Conservation (phyloP, 1,140 invertebrate species). For the Mercenaria mercenaria region DNA sequence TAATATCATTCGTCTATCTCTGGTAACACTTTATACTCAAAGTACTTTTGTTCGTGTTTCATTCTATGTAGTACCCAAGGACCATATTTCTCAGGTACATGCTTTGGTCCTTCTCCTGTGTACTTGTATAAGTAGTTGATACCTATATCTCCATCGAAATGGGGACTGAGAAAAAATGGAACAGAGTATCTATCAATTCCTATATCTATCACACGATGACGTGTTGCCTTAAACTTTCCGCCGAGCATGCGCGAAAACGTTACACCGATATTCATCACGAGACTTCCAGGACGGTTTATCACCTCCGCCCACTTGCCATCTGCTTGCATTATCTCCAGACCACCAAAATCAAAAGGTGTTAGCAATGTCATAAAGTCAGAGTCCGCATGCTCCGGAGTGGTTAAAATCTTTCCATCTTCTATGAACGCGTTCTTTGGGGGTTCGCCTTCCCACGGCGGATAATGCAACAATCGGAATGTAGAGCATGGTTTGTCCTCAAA, state of each 20-base stretch:
- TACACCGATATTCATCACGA: constrained; percentile 80
- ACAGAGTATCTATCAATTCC: no score
- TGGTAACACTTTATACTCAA: no score
- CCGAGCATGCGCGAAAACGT: constrained; percentile 75
- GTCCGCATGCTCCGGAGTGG: constrained; percentile 75
- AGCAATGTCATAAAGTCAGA: constrained; percentile 78
- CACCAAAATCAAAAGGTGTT: constrained; percentile 75
- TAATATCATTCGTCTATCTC: constrained; percentile 59
- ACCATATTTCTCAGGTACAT: constrained; percentile 68
- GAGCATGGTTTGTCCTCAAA: constrained; percentile 72
- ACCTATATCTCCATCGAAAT: constrained; percentile 72
- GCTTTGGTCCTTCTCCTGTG: constrained; percentile 31
- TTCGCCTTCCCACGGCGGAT: no score
- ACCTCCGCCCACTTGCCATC: constrained; percentile 74
- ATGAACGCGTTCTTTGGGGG: no score
- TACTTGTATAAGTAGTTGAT: constrained; percentile 62
- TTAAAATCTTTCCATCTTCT: no score
- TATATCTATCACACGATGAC: no score
- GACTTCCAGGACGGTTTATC: constrained; percentile 74
- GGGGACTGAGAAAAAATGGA: constrained; percentile 78
- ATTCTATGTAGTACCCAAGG: constrained; percentile 67
- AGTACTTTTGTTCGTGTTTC: no score
- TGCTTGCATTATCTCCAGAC: constrained; percentile 70
- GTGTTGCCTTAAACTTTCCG: constrained; percentile 74
- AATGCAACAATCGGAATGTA: constrained; percentile 76